These are phyloP conservation scores for Pangasius macronema DNA, from an alignment of 2,797 vertebrate species.

Conservation along the genomic window DNA sequence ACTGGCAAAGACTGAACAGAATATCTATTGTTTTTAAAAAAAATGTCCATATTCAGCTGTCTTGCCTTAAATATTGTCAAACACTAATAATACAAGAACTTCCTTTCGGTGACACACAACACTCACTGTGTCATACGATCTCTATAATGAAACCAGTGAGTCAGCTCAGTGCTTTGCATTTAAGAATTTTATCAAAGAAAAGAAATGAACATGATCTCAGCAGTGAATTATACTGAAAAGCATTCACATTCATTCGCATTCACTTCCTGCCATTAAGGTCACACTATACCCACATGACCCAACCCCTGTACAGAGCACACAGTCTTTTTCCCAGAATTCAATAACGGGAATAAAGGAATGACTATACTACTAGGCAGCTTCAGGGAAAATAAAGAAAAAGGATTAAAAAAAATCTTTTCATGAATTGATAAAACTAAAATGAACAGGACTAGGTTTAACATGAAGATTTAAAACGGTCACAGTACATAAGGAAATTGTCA, in stretches of 20 bases:
- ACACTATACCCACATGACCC: conserved; percentile 13
- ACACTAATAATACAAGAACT: neutral
- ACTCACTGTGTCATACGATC: neutral
- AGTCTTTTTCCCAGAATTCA: neutral
- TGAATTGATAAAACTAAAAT: neutral
- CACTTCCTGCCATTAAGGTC: conserved; percentile 31
- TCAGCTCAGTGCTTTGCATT: conserved; percentile 54
- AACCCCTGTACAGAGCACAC: conserved; percentile 33
- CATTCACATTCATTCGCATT: conserved; percentile 52
- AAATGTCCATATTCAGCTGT: neutral
- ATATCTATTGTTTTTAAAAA: neutral
- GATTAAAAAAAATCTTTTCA: neutral
- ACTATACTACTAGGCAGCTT: conserved; percentile 22
- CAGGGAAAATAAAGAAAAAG: neutral
- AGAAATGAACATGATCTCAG: conserved; percentile 70
- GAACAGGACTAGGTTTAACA: conserved; percentile 4
- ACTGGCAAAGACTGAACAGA: too few species aligned
- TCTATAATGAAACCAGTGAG: conserved; percentile 37
- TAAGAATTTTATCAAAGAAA: conserved; percentile 79
- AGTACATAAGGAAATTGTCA: conserved; percentile 21
- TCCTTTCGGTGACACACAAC: neutral
- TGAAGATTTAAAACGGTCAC: conserved; percentile 12
- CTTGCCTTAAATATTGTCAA: neutral
- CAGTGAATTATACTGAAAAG: conserved; percentile 57
- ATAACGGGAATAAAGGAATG: conserved; percentile 22